A percentile compares a stretch with the other conserved stretches of the same genome.
Conservation (phyloP, 1,140 invertebrate species). For the Drosophila chauvacae region DNA sequence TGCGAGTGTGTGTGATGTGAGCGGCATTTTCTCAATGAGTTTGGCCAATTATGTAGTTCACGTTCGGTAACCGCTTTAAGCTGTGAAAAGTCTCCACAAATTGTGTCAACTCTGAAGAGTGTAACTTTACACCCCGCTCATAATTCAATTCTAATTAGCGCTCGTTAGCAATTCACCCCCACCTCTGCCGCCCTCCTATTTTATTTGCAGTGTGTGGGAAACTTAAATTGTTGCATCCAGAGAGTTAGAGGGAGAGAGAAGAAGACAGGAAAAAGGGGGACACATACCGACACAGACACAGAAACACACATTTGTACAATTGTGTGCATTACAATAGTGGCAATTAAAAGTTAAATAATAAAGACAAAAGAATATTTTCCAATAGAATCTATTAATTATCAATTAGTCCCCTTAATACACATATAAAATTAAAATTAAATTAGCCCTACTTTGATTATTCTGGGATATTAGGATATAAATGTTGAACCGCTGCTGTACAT, state of each 20-base stretch:
- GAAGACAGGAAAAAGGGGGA: constrained; percentile 41
- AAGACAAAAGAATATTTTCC: too few relatives aligned
- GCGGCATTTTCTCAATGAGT: constrained; percentile 42
- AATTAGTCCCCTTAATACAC: neutral
- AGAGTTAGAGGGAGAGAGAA: neutral
- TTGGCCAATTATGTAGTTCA: constrained; percentile 52
- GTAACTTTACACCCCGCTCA: constrained; percentile 11
- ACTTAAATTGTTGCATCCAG: constrained; percentile 69
- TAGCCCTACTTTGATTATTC: neutral
- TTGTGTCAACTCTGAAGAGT: constrained; percentile 22
- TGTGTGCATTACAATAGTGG: neutral
- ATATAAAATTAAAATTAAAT: neutral
- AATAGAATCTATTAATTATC: neutral
- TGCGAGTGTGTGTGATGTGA: constrained; percentile 26
- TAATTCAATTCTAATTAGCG: constrained; percentile 65
- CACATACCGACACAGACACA: constrained; percentile 32
- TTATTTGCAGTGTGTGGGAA: constrained; percentile 68
- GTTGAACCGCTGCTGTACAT: constrained; percentile 1
- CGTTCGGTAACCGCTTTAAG: constrained; percentile 28
- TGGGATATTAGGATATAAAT: neutral
- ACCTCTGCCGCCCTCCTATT: neutral
- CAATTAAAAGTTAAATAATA: neutral
- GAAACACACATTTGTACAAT: constrained; percentile 16
- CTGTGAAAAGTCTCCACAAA: constrained; percentile 29
- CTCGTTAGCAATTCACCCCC: constrained; percentile 29